Conservation (phyloP, 2,888 invertebrate species). For the Ramazzottius varieornatus region DNA sequence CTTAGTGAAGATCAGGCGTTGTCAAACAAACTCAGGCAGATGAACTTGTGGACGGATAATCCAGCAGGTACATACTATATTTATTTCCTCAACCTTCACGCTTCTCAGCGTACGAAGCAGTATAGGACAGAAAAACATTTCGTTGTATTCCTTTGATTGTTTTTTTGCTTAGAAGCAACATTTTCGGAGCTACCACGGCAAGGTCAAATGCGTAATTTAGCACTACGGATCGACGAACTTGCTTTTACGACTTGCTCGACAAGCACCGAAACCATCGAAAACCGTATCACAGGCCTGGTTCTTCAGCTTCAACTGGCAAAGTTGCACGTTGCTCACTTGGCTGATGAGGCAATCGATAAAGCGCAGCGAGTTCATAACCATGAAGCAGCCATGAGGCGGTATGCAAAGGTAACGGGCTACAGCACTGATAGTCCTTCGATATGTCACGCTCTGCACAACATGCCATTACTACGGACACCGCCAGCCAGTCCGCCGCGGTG, state of each 20-base stretch:
- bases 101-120: too few relatives aligned
- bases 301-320: background rate
- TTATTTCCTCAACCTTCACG: too few relatives aligned
- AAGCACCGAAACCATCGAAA: background rate
- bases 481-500: background rate
- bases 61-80: background rate
- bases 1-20: background rate
- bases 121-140: too few relatives aligned
- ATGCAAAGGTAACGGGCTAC: background rate
- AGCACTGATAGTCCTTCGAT: too few relatives aligned
- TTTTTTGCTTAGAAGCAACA: too few relatives aligned
- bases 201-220: background rate
- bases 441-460: too few relatives aligned
- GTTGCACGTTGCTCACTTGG: background rate
- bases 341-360: background rate
- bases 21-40: background rate
- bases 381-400: background rate
- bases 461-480: background rate
- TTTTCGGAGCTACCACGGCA: too few relatives aligned
- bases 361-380: background rate
- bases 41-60: background rate
- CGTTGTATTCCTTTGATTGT: too few relatives aligned
- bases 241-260: background rate
- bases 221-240: background rate
- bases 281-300: background rate